A percentile compares a stretch with the other conserved stretches of the same genome.
phyloP scores from a whole-genome alignment of 35 echinoderm and acorn worm genomes.

The Lytechinus pictus region DNA sequence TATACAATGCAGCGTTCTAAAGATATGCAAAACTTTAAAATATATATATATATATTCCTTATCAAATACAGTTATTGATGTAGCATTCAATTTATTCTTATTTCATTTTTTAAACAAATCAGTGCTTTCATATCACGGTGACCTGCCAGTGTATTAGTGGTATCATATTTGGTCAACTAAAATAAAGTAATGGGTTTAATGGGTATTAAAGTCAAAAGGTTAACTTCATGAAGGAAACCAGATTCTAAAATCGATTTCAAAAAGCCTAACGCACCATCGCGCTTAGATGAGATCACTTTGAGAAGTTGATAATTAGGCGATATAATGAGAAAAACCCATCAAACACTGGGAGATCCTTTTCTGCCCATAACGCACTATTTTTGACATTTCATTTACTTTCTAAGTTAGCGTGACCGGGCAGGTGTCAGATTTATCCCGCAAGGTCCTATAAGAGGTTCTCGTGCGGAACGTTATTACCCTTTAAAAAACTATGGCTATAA shows the following conservation, averaged over 20 bases:
- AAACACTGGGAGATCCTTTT: background rate
- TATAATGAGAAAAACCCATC: background rate
- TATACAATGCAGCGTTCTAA: too few species aligned
- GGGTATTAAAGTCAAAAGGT: background rate
- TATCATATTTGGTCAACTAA: too few species aligned
- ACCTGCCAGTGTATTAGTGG: too few species aligned
- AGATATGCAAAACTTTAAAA: too few species aligned
- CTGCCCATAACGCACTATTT: background rate
- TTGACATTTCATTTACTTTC: slow-evolving; percentile 20
- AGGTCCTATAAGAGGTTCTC: background rate
- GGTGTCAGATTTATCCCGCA: background rate
- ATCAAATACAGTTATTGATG: too few species aligned
- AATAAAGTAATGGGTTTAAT: too few species aligned
- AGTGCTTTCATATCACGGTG: too few species aligned
- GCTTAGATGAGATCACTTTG: background rate
- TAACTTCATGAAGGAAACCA: background rate
- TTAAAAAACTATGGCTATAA: background rate
- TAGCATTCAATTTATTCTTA: too few species aligned
- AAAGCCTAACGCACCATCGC: background rate
- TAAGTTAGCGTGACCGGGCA: background rate
- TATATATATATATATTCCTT: too few species aligned
- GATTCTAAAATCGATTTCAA: background rate
- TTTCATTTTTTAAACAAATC: too few species aligned
- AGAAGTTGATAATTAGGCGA: background rate
- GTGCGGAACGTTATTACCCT: background rate